A percentile compares a stretch with the other conserved stretches of the same genome.
Evolutionary conservation across 2,888 invertebrate genomes (phyloP).

Genomic region (Neoascia interrupta): DNA sequence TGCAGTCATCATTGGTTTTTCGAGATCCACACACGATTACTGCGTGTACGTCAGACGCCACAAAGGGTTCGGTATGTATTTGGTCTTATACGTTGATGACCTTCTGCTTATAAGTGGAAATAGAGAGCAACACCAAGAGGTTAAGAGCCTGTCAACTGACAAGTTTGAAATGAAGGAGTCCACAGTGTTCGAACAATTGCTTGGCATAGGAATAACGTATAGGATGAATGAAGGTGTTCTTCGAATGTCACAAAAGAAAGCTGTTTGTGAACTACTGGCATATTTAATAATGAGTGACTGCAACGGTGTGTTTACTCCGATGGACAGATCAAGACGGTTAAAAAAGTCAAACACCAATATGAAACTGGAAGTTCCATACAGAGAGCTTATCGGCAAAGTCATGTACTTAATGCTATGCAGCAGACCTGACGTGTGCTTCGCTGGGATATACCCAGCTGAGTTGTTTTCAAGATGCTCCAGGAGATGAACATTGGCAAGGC

Average conservation of each 20-base stretch:
- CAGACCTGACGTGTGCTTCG: conserved; percentile 36
- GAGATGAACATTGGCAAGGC: conserved; percentile 20
- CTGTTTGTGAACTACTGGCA: conserved; percentile 25
- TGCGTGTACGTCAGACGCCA: conserved; percentile 9
- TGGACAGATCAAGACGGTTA: background rate
- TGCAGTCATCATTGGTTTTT: conserved; percentile 15
- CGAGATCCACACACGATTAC: conserved; percentile 27
- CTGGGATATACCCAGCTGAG: conserved; percentile 42
- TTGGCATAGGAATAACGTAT: conserved; percentile 73
- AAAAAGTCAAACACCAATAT: background rate
- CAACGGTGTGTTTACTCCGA: conserved; percentile 17
- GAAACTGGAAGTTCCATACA: conserved; percentile 16
- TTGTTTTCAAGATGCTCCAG: conserved; percentile 42
- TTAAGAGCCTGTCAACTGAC: background rate
- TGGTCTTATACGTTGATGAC: conserved; percentile 16
- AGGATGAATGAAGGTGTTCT: conserved; percentile 73
- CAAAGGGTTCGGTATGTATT: conserved; percentile 3
- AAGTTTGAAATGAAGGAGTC: conserved; percentile 54
- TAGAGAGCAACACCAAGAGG: conserved; percentile 14
- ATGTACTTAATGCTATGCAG: conserved; percentile 37
- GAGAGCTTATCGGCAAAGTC: conserved; percentile 35
- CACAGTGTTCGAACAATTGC: conserved; percentile 62
- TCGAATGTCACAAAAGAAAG: conserved; percentile 43
- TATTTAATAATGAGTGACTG: conserved; percentile 18
- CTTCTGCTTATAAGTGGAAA: conserved; percentile 1